Conservation (phyloP, 1,140 invertebrate genomes). For the Lithobius niger region DNA sequence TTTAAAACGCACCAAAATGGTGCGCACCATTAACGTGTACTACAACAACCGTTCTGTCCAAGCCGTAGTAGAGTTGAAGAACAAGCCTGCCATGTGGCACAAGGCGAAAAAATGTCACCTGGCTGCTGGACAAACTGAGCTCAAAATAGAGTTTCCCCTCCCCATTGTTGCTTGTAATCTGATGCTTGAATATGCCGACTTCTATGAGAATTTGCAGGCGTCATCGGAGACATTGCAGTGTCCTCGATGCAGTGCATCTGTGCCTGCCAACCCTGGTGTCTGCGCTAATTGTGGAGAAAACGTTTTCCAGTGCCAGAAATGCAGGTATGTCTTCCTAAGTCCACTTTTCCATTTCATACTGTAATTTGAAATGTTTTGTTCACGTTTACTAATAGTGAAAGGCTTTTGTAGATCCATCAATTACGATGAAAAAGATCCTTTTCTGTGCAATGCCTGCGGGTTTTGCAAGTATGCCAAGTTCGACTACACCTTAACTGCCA, state of each 20-base stretch:
- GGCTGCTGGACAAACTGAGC: constrained; percentile 81
- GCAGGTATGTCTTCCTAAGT: constrained; percentile 43
- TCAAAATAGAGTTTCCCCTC: constrained; percentile 89
- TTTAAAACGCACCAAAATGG: constrained; percentile 93
- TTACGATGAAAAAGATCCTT: constrained; percentile 98
- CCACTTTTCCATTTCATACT: background rate
- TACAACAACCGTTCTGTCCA: constrained; percentile 94
- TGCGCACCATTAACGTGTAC: constrained; percentile 87
- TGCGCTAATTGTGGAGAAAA: constrained; percentile 97
- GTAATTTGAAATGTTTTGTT: constrained; percentile 5
- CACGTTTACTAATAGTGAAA: constrained; percentile 8
- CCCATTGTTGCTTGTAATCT: constrained; percentile 95
- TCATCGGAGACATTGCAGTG: constrained; percentile 85
- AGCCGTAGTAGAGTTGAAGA: constrained; percentile 92
- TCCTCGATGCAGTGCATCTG: constrained; percentile 86
- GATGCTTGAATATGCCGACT: constrained; percentile 98
- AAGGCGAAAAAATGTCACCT: constrained; percentile 84
- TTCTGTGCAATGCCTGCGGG: constrained; percentile 94
- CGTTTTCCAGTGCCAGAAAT: constrained; percentile 97
- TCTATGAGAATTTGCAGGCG: constrained; percentile 76
- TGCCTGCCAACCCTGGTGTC: constrained; percentile 92
- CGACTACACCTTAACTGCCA: constrained; percentile 76
- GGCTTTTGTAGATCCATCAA: constrained; percentile 65
- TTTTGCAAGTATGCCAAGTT: constrained; percentile 99
- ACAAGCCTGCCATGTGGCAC: constrained; percentile 89